Conservation (phyloP, 2,113 vertebrate species). For the Steatornis caripensis region DNA sequence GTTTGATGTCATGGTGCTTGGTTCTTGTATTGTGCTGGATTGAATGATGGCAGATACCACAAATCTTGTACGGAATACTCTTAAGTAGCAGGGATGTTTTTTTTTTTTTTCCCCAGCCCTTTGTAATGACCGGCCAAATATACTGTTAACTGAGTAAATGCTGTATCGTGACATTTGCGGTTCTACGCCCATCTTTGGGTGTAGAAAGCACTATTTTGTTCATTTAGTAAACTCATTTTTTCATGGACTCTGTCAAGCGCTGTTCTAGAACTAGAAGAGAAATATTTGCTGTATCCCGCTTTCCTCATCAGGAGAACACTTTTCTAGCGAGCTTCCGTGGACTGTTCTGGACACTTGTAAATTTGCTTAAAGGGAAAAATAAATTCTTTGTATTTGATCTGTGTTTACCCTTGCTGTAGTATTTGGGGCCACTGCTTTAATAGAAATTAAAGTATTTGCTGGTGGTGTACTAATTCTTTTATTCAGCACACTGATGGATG, state of each 20-base stretch:
- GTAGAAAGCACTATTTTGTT: neutral
- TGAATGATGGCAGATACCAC: neutral
- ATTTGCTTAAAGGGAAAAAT: neutral
- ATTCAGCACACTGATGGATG: neutral
- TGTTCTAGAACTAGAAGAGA: neutral
- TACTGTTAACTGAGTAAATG: neutral
- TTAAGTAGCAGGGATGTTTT: neutral
- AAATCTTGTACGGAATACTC: neutral
- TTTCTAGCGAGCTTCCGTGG: neutral
- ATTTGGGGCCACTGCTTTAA: neutral
- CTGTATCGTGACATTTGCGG: neutral
- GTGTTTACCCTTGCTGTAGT: neutral
- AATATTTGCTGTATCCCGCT: neutral
- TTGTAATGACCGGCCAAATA: neutral
- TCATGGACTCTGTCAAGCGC: neutral
- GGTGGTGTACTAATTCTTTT: neutral
- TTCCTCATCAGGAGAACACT: neutral
- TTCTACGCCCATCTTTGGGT: neutral
- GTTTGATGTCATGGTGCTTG: neutral
- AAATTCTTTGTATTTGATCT: neutral
- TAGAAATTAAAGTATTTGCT: neutral
- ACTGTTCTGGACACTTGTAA: neutral
- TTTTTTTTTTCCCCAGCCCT: too few species aligned
- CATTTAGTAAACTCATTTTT: neutral
- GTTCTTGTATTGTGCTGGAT: neutral